Percentiles rank a stretch among this genome's conserved stretches.
Evolutionary conservation across 2,113 vertebrate species (phyloP).

Genomic region (Halichoeres trimaculatus): DNA sequence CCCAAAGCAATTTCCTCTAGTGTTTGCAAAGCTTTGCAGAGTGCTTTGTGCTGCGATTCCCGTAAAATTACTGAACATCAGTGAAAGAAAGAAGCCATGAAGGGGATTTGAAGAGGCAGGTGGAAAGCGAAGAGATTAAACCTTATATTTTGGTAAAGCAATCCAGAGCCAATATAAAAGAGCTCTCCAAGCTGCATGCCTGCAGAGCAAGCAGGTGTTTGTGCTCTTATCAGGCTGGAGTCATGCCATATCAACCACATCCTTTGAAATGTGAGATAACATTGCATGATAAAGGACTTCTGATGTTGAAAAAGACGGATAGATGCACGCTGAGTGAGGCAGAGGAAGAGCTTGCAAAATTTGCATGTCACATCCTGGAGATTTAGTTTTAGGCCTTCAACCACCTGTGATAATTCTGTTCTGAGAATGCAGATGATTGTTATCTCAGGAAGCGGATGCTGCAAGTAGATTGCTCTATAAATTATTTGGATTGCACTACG

Average conservation of each 20-base stretch:
- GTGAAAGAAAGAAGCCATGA: background rate
- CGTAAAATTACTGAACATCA: slow-evolving; percentile 5
- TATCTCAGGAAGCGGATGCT: slow-evolving; percentile 50
- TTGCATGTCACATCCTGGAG: slow-evolving; percentile 54
- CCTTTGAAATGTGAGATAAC: slow-evolving; percentile 69
- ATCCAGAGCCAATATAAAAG: slow-evolving; percentile 51
- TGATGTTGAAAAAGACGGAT: slow-evolving; percentile 63
- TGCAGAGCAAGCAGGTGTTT: slow-evolving; percentile 66
- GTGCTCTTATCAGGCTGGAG: slow-evolving; percentile 59
- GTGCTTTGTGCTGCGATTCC: slow-evolving; percentile 37
- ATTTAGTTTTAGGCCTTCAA: slow-evolving; percentile 61
- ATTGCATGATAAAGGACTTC: slow-evolving; percentile 55
- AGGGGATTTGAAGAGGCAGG: slow-evolving; percentile 23
- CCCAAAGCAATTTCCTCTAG: slow-evolving; percentile 18
- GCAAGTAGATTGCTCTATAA: slow-evolving; percentile 57
- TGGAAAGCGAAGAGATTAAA: slow-evolving; percentile 48
- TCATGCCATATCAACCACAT: slow-evolving; percentile 55
- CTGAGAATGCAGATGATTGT: slow-evolving; percentile 42
- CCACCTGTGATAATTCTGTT: slow-evolving; percentile 49
- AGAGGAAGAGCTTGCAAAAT: slow-evolving; percentile 50
- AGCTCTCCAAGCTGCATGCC: slow-evolving; percentile 44
- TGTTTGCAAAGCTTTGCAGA: slow-evolving; percentile 24
- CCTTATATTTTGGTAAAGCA: slow-evolving; percentile 21
- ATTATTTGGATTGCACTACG: slow-evolving; percentile 56
- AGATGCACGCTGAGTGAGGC: slow-evolving; percentile 43